Conservation (phyloP, 92 coral and sea anemone genomes). For the Montipora capitata region DNA sequence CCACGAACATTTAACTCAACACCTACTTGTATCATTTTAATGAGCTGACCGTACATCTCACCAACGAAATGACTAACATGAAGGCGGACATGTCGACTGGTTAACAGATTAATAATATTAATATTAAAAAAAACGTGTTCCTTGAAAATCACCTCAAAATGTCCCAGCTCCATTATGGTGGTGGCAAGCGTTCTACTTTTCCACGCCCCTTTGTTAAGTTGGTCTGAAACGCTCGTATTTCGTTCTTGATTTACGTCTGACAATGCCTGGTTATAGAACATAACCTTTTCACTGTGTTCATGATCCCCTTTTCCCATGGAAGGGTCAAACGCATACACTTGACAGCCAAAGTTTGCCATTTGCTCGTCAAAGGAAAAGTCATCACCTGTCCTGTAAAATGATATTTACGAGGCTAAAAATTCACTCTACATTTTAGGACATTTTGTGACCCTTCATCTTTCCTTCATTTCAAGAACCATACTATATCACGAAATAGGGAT, state of each 20-base stretch:
- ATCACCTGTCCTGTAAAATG: conserved; percentile 70
- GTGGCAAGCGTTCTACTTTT: conserved; percentile 81
- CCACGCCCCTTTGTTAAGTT: conserved; percentile 62
- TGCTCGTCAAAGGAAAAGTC: conserved; percentile 96
- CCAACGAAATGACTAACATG: no score
- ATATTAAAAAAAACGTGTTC: neutral
- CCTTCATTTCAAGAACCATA: no score
- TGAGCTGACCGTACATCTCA: no score
- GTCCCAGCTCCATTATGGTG: conserved; percentile 81
- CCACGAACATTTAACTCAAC: no score
- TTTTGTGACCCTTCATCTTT: no score
- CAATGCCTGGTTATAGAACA: conserved; percentile 83
- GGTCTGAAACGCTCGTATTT: conserved; percentile 12
- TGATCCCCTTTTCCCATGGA: conserved; percentile 85
- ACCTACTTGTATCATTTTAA: no score
- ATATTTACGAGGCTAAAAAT: neutral
- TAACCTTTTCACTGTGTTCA: conserved; percentile 71
- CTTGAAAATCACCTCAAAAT: conserved; percentile 72
- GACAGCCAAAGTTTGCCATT: conserved; percentile 87
- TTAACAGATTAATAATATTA: neutral
- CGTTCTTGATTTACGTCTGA: conserved; percentile 82
- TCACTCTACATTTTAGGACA: no score
- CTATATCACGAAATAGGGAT: no score
- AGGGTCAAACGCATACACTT: conserved; percentile 94
- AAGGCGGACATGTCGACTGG: no score